Evolutionary conservation across 2,888 invertebrate genomes (phyloP).

Genomic region (Spilosoma lubricipeda): DNA sequence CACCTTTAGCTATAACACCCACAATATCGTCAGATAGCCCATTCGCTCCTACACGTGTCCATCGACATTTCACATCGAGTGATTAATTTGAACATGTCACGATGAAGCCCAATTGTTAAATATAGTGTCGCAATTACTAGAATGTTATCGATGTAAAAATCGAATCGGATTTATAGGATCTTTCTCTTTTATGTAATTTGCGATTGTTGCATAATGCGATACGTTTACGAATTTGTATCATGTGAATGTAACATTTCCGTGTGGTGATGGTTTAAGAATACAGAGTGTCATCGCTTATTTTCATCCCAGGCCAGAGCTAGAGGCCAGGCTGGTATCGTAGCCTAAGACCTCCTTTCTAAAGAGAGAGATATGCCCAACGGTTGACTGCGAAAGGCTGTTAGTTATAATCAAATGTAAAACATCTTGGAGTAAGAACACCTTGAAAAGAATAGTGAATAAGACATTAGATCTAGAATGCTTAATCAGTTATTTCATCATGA

Average conservation of each 20-base stretch:
- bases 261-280: no score
- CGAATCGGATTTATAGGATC: conserved; percentile 40
- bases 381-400: no score
- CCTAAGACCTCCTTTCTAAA: no score
- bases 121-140: conserved; percentile 1
- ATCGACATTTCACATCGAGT: conserved; percentile 14
- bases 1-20: conserved; percentile 11
- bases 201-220: conserved; percentile 43
- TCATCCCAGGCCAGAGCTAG: no score
- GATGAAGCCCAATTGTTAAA: conserved; percentile 3
- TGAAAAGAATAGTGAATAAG: not conserved
- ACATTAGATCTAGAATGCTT: not conserved
- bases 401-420: not conserved
- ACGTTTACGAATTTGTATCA: conserved; percentile 31
- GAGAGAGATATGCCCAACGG: no score
- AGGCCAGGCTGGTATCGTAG: no score
- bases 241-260: not conserved
- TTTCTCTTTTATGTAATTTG: conserved; percentile 51
- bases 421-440: not conserved
- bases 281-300: no score
- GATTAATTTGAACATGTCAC: conserved; percentile 12
- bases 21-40: conserved; percentile 8
- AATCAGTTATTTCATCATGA: not conserved
- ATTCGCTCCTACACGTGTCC: conserved; percentile 13
- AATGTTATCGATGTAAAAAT: conserved; percentile 24